Evolutionary conservation across 2,797 vertebrate species (phyloP), one percentile per base, ranked within the genome.

Genomic region (Poeciliopsis presidionis): DNA sequence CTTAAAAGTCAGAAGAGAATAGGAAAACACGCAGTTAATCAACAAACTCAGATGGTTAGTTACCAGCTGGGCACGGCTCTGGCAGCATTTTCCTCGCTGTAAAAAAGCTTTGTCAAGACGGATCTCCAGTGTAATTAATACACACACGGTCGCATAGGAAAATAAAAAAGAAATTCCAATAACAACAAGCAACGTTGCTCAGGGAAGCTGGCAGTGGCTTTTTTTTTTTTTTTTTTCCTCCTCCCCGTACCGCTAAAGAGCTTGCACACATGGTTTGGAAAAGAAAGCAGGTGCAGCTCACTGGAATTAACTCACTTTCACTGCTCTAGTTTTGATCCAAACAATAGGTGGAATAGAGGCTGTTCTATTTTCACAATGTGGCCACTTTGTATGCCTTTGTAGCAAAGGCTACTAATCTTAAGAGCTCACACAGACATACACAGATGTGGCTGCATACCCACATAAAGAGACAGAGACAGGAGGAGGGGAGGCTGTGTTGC

Each of bases 241-340:
- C 72, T 61, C 70, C 79, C 75, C 61, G 77, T 82, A 75, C 86
- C 88, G 74, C 90, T 76, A 72, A 78, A 81, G 83, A 89, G 90
- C 81, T 84, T 71, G 74, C 80, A 89, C 88, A 92, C 90, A 89
- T 90, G 88, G 87, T 83, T 90, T 82, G 81, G 87, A 90, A 91
- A 86, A 82, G 84, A 90, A 90, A 92, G 84, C 90, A 92, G 89
- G 92, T 93, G 91, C 90, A 91, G 87, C 91, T 89, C 86, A 75
- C 90, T 90, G 88, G 89, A 92, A 91, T 91, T 89, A 90, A 92
- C 88, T 91, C 86, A 91, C 90, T 92, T 92, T 89, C 87, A 84
- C 87, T 90, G 91, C 89, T 94, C 86, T 89, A 89, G 87, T 93
- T 93, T 92, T 85, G 80, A 89, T 86, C 87, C 84, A 90, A 93